Conservation (phyloP, 2,797 vertebrate genomes). For the Trichosurus vulpecula region DNA sequence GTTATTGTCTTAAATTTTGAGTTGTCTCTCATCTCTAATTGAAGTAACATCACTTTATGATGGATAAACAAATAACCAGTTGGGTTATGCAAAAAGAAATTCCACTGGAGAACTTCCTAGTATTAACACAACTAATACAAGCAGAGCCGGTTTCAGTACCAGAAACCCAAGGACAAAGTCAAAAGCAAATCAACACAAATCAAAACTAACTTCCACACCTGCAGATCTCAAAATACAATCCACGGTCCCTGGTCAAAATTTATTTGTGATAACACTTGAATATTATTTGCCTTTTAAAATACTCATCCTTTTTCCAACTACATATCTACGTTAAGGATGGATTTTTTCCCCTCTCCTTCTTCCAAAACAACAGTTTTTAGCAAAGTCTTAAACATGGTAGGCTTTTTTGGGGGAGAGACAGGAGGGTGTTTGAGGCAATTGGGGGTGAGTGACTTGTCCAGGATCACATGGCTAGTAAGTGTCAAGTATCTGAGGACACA, state of each 20-base stretch:
- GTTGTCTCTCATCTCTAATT: not conserved
- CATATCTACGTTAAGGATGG: not conserved
- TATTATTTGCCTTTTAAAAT: not conserved
- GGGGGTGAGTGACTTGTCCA: too few species aligned
- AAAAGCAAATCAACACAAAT: not conserved
- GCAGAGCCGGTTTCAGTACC: not conserved
- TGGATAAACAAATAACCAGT: not conserved
- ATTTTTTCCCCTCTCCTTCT: not conserved
- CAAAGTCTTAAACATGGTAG: not conserved
- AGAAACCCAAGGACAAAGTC: not conserved
- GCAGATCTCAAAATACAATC: not conserved
- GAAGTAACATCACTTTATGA: not conserved
- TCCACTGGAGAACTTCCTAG: not conserved
- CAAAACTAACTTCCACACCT: not conserved
- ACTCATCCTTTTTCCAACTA: not conserved
- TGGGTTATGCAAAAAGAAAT: not conserved
- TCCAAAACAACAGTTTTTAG: not conserved
- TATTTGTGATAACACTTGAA: not conserved
- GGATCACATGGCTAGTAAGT: too few species aligned
- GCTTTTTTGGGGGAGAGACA: too few species aligned
- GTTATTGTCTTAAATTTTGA: not conserved
- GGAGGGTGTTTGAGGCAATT: too few species aligned
- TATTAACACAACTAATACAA: not conserved
- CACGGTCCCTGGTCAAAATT: not conserved
- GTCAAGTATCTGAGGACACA: too few species aligned